Evolutionary conservation across 2,888 invertebrate genomes (phyloP).

Genomic region (Sminthurinus aureus): DNA sequence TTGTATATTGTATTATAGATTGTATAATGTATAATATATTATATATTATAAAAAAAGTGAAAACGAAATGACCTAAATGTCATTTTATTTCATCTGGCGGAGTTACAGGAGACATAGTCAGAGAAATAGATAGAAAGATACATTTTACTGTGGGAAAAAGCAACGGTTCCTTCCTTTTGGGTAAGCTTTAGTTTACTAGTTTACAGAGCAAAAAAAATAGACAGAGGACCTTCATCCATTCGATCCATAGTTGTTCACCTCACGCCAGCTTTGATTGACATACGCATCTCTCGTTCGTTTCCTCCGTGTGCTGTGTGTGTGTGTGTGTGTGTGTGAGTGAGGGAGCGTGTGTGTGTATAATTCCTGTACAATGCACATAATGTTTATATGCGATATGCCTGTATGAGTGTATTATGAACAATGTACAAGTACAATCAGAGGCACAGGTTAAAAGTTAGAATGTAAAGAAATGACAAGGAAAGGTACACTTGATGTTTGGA

Average conservation of each 20-base stretch:
- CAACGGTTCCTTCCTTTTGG: slow-evolving; percentile 21
- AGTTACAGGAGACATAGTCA: background rate
- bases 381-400: background rate
- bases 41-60: slow-evolving; percentile 4
- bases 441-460: background rate
- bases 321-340: slow-evolving; percentile 6
- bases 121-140: background rate
- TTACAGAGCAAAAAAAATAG: slow-evolving; percentile 24
- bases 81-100: slow-evolving; percentile 22
- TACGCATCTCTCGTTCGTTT: slow-evolving; percentile 4
- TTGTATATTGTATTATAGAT: no score
- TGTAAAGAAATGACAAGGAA: background rate
- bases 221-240: background rate
- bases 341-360: slow-evolving; percentile 8
- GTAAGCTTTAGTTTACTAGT: slow-evolving; percentile 16
- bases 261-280: slow-evolving; percentile 17
- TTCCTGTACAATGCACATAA: background rate
- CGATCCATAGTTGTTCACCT: slow-evolving; percentile 7
- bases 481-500: no score
- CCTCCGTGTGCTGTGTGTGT: no score
- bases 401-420: background rate
- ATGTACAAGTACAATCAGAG: background rate
- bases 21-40: no score
- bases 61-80: slow-evolving; percentile 18
- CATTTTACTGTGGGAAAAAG: slow-evolving; percentile 24